Evolutionary conservation across 92 coral and sea anemone species (phyloP).

Genomic region (Epizoanthus scotinus): DNA sequence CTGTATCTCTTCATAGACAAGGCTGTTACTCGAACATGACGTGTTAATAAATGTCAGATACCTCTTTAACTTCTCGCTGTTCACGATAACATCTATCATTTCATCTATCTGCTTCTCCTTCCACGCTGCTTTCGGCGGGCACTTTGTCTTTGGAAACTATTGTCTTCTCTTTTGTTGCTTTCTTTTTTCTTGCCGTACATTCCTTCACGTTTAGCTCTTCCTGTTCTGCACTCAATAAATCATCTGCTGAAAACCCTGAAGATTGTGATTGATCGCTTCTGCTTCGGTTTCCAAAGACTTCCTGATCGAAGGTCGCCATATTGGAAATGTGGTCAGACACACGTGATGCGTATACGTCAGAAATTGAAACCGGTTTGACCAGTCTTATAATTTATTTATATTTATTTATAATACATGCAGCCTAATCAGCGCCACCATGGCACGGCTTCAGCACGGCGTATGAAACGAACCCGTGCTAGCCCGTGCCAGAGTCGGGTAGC

Average conservation of each 20-base stretch:
- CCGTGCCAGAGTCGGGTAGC: too few relatives aligned
- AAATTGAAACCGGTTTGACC: too few relatives aligned
- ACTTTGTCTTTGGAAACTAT: too few relatives aligned
- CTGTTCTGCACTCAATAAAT: neutral
- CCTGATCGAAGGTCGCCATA: conserved; percentile 25
- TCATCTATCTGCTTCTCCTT: conserved; percentile 16
- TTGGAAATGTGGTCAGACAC: neutral
- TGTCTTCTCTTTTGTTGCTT: neutral
- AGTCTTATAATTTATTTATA: too few relatives aligned
- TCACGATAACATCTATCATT: conserved; percentile 18
- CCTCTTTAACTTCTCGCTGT: neutral
- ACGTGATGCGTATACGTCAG: conserved; percentile 21
- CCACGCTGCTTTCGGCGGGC: neutral
- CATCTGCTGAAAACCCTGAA: conserved; percentile 16
- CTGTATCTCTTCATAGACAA: neutral
- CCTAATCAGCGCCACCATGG: too few relatives aligned
- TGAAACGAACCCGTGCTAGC: too few relatives aligned
- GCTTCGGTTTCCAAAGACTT: conserved; percentile 2
- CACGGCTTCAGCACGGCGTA: too few relatives aligned
- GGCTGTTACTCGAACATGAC: conserved; percentile 12
- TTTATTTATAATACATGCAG: too few relatives aligned
- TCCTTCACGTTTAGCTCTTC: conserved; percentile 7
- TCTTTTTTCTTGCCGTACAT: neutral
- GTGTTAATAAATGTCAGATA: neutral
- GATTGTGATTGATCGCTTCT: conserved; percentile 18